These are phyloP conservation scores for Danionella cerebrum DNA, from an alignment of 2,113 vertebrate genomes.

Conservation along the genomic window DNA sequence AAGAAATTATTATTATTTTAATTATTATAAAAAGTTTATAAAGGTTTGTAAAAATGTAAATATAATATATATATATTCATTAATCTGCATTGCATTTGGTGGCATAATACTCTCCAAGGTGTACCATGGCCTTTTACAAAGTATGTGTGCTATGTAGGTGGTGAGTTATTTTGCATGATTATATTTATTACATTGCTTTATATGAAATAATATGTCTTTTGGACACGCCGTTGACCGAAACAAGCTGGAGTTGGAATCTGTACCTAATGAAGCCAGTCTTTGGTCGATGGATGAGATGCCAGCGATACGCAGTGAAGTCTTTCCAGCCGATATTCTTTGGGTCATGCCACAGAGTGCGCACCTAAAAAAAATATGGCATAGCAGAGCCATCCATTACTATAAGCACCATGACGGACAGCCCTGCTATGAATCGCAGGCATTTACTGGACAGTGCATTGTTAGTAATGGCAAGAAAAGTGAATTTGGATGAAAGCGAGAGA, in stretches of 20 bases:
- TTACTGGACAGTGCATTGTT: neutral
- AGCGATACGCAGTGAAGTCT: conserved; percentile 89
- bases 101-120: no score
- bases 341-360: conserved; percentile 92
- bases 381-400: conserved; percentile 15
- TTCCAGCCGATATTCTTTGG: conserved; percentile 94
- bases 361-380: conserved; percentile 63
- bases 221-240: no score
- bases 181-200: no score
- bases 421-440: neutral
- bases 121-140: no score
- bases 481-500: neutral
- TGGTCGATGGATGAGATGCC: conserved; percentile 90
- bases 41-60: no score
- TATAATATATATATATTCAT: no score
- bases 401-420: neutral
- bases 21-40: no score
- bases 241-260: neutral
- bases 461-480: neutral
- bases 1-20: no score
- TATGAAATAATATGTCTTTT: neutral
- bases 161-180: no score
- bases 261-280: conserved; percentile 94
- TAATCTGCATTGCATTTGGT: no score
- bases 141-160: no score